These are phyloP conservation scores for Riparia riparia DNA, from an alignment of 2,113 vertebrate species.

Conservation along the genomic window DNA sequence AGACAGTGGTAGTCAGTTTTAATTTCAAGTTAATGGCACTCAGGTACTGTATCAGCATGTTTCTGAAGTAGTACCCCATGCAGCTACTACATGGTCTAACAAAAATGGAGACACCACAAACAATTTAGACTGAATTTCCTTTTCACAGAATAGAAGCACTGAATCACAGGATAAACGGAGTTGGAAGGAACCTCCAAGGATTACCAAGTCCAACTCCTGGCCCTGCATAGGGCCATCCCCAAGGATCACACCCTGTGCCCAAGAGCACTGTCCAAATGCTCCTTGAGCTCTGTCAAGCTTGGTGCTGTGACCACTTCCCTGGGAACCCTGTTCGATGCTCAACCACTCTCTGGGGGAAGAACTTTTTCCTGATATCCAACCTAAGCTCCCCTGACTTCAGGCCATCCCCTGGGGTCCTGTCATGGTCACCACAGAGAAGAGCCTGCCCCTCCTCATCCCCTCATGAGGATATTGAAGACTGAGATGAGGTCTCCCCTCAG, in stretches of 20 bases:
- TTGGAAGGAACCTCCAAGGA: not conserved
- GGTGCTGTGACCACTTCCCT: not conserved
- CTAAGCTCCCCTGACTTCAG: not conserved
- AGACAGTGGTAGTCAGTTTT: not conserved
- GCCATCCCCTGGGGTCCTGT: not conserved
- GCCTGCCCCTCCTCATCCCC: not conserved
- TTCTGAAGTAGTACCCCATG: not conserved
- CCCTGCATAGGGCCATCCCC: not conserved
- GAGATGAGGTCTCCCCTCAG: not conserved
- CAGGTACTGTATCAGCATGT: not conserved
- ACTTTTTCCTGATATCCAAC: not conserved
- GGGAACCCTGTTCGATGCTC: not conserved
- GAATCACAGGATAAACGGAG: not conserved
- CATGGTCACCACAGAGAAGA: not conserved
- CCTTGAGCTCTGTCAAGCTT: not conserved
- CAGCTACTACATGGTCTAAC: not conserved
- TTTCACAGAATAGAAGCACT: not conserved
- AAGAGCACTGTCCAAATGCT: not conserved
- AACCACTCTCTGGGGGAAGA: rapidly evolving
- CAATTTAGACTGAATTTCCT: not conserved
- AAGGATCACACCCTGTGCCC: not conserved
- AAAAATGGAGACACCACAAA: not conserved
- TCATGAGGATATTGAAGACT: not conserved
- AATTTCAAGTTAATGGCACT: not conserved
- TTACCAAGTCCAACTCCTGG: not conserved